Evolutionary conservation across 2,888 invertebrate genomes (phyloP).

Genomic region (Saturnia japonica): DNA sequence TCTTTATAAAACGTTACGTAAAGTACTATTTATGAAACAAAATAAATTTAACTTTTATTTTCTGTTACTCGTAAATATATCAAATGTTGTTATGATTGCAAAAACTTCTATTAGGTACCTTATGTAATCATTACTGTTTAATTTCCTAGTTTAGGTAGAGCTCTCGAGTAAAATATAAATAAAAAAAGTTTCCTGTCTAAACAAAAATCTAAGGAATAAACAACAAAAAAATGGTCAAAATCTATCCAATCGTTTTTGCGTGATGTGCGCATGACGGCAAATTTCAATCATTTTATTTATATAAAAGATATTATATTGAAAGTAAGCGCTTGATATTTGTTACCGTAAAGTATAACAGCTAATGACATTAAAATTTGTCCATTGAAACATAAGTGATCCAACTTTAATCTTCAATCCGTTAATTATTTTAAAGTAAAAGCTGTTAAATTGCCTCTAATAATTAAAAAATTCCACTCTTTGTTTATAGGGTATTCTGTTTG

Average conservation of each 20-base stretch:
- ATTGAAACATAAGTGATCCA: neutral
- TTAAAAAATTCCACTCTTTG: no score
- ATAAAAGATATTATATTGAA: no score
- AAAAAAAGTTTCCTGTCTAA: neutral
- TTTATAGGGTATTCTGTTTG: neutral
- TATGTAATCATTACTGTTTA: neutral
- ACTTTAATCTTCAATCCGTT: neutral
- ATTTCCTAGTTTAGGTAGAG: neutral
- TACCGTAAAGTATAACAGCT: neutral
- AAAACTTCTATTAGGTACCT: neutral
- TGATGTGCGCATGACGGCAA: no score
- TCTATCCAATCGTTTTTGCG: no score
- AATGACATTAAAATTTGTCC: neutral
- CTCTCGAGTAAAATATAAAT: neutral
- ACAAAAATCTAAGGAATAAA: no score
- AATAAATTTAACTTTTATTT: neutral
- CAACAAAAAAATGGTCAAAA: no score
- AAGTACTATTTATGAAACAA: neutral
- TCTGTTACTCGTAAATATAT: neutral
- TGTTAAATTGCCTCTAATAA: no score
- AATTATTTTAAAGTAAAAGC: no score
- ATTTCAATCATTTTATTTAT: no score
- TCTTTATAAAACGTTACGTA: neutral
- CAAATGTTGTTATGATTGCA: neutral
- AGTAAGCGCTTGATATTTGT: no score